These are phyloP conservation scores for Geotrupes spiniger DNA, from an alignment of 2,888 invertebrate genomes.

Conservation along the genomic window DNA sequence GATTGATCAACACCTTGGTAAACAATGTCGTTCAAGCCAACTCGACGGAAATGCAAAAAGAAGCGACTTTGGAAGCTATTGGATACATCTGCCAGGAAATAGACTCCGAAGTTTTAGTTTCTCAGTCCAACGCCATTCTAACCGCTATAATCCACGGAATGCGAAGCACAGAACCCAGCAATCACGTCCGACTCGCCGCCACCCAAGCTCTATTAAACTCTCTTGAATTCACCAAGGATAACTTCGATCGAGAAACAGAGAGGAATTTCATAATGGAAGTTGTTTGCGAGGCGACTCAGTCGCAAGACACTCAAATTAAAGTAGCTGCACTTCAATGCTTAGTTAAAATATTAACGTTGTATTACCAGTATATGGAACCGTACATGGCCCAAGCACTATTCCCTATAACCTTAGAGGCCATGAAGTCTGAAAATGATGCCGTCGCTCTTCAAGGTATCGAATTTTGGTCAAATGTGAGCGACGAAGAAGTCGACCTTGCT, in stretches of 20 bases:
- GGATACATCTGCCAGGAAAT: conserved; percentile 99
- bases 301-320: conserved; percentile 83
- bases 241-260: conserved; percentile 97
- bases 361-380: conserved; percentile 98
- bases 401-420: conserved; percentile 96
- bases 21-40: conserved; percentile 84
- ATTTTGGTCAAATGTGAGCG: conserved; percentile 99
- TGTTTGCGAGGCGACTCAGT: conserved; percentile 98
- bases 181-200: conserved; percentile 92
- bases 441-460: conserved; percentile 98
- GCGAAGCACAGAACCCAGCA: conserved; percentile 90
- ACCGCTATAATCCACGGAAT: conserved; percentile 99
- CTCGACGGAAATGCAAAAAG: conserved; percentile 91
- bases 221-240: conserved; percentile 96
- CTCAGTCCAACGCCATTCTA: conserved; percentile 93
- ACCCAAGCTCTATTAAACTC: conserved; percentile 96
- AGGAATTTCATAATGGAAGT: conserved; percentile 98
- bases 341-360: conserved; percentile 95
- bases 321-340: conserved; percentile 98
- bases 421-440: conserved; percentile 95
- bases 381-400: conserved; percentile 98
- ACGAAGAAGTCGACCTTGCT: conserved; percentile 95
- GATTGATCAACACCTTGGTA: conserved; percentile 82
- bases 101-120: conserved; percentile 85
- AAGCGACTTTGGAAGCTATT: conserved; percentile 95